Conservation (phyloP, 2,797 vertebrate species). For the Crypturellus tataupa region DNA sequence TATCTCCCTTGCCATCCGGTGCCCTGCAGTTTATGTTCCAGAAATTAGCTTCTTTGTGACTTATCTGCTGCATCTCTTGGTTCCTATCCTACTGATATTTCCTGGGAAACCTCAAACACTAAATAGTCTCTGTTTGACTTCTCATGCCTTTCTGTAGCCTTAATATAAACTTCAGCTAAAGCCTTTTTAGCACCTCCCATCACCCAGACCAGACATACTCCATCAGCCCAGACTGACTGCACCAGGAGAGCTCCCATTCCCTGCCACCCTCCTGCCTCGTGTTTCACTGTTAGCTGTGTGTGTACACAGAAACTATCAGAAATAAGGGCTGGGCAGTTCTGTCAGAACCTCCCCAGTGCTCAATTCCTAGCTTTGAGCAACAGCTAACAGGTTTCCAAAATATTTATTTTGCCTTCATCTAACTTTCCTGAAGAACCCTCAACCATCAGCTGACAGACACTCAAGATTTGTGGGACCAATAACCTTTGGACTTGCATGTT, state of each 20-base stretch:
- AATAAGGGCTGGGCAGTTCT: rapidly evolving
- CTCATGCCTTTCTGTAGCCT: not conserved
- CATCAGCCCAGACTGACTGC: rapidly evolving
- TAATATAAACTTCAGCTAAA: not conserved
- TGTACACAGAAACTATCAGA: not conserved
- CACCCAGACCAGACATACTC: not conserved
- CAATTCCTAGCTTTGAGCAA: not conserved
- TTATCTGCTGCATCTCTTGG: not conserved
- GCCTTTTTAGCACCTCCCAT: not conserved
- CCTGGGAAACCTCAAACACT: not conserved
- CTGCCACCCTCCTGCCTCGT: not conserved
- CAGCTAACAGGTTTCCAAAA: rapidly evolving
- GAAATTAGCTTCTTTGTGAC: constrained; percentile 21
- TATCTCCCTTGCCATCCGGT: not conserved
- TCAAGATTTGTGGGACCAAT: rapidly evolving
- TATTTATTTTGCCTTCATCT: no score
- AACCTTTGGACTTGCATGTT: not conserved
- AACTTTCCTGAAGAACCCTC: not conserved
- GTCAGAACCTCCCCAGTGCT: not conserved
- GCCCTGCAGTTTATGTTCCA: not conserved
- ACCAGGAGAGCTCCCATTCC: not conserved
- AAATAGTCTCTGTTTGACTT: not conserved
- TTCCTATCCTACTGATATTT: not conserved
- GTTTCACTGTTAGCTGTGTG: rapidly evolving
- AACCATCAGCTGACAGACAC: not conserved